phyloP scores from a whole-genome alignment of 92 coral and sea anemone genomes.

The Nematostella vectensis region DNA sequence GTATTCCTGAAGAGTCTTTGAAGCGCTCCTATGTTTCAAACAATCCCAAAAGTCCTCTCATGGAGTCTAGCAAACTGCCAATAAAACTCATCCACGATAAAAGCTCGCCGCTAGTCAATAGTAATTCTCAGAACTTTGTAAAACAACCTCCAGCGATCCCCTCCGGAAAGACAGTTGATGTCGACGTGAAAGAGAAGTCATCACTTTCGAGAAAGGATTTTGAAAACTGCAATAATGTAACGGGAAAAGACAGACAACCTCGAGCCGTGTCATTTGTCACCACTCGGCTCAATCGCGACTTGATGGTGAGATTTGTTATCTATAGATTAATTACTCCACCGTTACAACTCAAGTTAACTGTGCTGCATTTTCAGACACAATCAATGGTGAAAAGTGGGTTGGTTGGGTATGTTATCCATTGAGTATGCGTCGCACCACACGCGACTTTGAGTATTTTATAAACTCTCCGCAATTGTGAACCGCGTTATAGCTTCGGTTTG shows the following conservation, averaged over 20 bases:
- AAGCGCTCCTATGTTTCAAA: neutral
- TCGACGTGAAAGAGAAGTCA: neutral
- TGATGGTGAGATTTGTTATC: slow-evolving; percentile 53
- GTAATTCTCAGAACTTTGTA: neutral
- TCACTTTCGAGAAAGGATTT: too few species aligned
- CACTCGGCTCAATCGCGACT: slow-evolving; percentile 57
- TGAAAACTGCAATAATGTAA: too few species aligned
- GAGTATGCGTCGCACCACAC: too few species aligned
- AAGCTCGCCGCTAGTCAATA: neutral
- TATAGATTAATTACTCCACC: too few species aligned
- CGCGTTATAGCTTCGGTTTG: too few species aligned
- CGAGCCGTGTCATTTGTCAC: slow-evolving; percentile 37
- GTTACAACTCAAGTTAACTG: too few species aligned
- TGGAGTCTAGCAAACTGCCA: neutral
- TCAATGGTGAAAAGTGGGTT: too few species aligned
- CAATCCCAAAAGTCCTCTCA: neutral
- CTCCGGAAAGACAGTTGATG: neutral
- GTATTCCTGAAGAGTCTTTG: neutral
- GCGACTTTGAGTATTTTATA: too few species aligned
- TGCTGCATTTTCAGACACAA: too few species aligned
- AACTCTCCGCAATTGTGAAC: too few species aligned
- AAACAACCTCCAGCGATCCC: neutral
- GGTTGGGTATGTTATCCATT: too few species aligned
- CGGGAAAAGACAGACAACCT: too few species aligned
- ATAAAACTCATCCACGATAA: neutral